A percentile compares a stretch with the other conserved stretches of the same genome.
Conservation (phyloP, 2,113 vertebrate genomes). For the Nothocercus julius region DNA sequence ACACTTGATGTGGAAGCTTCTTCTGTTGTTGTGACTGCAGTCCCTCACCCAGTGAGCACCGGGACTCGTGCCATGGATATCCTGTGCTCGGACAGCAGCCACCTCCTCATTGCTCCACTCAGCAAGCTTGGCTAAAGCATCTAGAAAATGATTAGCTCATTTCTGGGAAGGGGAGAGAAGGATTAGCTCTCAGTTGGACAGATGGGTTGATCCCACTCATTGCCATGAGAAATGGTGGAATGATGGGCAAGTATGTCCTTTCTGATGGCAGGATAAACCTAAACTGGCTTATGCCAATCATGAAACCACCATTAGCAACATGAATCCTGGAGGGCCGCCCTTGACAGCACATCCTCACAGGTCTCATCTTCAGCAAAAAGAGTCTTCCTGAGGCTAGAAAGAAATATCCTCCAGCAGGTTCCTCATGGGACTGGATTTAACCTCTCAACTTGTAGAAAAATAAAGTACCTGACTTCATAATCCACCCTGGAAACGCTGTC, state of each 20-base stretch:
- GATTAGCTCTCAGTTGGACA: neutral
- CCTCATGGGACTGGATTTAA: neutral
- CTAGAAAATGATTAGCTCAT: neutral
- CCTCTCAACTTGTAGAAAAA: neutral
- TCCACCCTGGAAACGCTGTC: neutral
- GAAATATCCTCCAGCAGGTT: neutral
- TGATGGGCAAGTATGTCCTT: neutral
- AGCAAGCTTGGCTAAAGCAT: neutral
- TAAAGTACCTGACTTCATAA: neutral
- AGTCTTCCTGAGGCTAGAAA: neutral
- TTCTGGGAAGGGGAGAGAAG: neutral
- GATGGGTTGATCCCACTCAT: neutral
- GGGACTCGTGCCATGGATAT: conserved; percentile 1
- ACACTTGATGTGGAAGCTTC: neutral
- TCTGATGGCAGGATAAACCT: neutral
- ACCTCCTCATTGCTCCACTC: neutral
- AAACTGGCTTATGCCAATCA: neutral
- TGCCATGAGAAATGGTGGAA: neutral
- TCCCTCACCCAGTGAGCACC: neutral
- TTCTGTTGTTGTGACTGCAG: neutral
- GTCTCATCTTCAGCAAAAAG: neutral
- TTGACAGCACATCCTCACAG: neutral
- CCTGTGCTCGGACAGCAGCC: neutral
- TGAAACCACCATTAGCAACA: neutral
- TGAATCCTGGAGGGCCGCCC: neutral